Base-by-base conservation (phyloP, 2,797 vertebrate species). In the Numenius phaeopus region DNA sequence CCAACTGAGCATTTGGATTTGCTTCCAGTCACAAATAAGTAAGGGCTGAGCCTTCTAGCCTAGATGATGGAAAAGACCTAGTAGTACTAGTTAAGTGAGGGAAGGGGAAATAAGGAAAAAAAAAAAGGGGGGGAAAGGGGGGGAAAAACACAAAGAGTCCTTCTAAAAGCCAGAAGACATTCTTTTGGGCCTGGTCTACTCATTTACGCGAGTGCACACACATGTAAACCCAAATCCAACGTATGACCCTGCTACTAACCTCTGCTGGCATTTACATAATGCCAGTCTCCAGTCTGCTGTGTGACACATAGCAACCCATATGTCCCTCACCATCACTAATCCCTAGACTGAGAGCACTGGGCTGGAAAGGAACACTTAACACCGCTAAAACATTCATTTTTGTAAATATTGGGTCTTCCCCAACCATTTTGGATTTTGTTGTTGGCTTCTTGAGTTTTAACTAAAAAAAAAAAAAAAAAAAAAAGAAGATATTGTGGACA, bases 71-170 rank as follows among this genome's bases (percentile, higher is more conserved):
- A 39, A 66, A 72, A 70, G 34, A 15, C 32, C 10, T 10, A 69
- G 5, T 5, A 84, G 30, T 27, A 58, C 4, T 14, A 46, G 23
- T 11, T 39, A 78, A 79, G 55, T 4, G 11, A 11, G 30, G 37
- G 8, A 44, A 12, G 4, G 2, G 2, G 3, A 11, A 34, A 49
- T 49, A 49, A 49, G 47, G 22, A 3, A 7, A 42, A 24, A 4
- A 8, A 2, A 32, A 39, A 16, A 8, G 4, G 7, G 8, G 4
- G 4, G 4, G 10, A 8, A 9, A 3, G 4, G 4, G 10, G 8
- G 9, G 23, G 18, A n/a, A 18, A 23, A 54, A 14, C 14, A 7
- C 22, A 20, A 54, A 20, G 5, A 47, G 5, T 57, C 34, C 17
- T 67, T 90, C 7, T 50, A 75, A 71, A 71, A 67, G 30, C 10